Evolutionary conservation across 2,888 invertebrate species (phyloP).

Genomic region (Agonopterix arenella): DNA sequence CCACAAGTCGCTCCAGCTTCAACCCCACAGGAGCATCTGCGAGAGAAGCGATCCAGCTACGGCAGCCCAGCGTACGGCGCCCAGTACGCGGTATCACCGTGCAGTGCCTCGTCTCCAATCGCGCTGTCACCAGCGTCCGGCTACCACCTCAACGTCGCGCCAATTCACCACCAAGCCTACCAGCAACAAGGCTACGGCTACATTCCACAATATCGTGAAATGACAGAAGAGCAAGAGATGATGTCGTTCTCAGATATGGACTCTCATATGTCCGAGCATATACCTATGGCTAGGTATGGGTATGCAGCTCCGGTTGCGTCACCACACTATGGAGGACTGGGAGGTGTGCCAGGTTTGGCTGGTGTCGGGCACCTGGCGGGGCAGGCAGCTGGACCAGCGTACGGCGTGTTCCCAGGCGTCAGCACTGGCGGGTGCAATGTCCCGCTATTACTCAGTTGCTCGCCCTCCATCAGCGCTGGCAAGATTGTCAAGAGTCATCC

Average conservation of each 20-base stretch:
- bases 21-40: constrained; percentile 20
- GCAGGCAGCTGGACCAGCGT: constrained; percentile 29
- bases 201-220: constrained; percentile 39
- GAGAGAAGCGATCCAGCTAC: constrained; percentile 35
- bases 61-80: constrained; percentile 1
- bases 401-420: constrained; percentile 53
- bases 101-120: constrained; percentile 31
- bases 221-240: constrained; percentile 33
- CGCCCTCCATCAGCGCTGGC: constrained; percentile 52
- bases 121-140: constrained; percentile 14
- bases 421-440: constrained; percentile 48
- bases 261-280: constrained; percentile 29
- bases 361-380: constrained; percentile 14
- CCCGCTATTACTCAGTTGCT: constrained; percentile 58
- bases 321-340: constrained; percentile 5
- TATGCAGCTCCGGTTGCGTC: constrained; percentile 19
- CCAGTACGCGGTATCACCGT: constrained; percentile 29
- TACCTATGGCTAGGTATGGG: constrained; percentile 38
- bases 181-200: constrained; percentile 25
- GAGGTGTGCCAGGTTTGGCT: background rate
- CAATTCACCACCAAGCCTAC: constrained; percentile 19
- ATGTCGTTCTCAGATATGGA: constrained; percentile 50
- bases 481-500: constrained; percentile 32
- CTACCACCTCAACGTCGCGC: constrained; percentile 18
- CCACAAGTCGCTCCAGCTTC: constrained; percentile 13